Evolutionary conservation across 2,113 vertebrate species (phyloP), one percentile per base, ranked within the genome.

Genomic region (Hyperopisus bebe): DNA sequence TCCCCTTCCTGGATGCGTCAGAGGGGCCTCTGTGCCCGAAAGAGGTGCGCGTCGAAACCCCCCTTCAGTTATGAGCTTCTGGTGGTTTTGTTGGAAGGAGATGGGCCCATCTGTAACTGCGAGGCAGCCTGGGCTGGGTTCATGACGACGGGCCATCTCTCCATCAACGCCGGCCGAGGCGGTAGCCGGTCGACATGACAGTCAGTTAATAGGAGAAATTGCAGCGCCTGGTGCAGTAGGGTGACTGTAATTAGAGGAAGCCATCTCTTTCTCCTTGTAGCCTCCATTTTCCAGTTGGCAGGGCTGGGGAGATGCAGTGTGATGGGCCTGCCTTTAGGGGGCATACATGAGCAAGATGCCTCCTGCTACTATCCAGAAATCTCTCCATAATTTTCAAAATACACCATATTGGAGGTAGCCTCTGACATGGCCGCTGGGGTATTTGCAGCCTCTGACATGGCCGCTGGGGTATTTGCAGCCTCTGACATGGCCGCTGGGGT

Each of bases 121-220:
- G 46, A n/a, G 17, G 10, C 24, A 27, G 83, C 19, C 44, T n/a
- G n/a, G n/a, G 9, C 8, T 42, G 44, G 47, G 83, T 47, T 86
- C 83, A 84, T 84, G 46, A 84, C 1, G 24, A 47, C 24, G 24
- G 24, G 39, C 7, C 90, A 93, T 92, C 90, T 93, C 48, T 91
- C 90, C 80, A 90, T 92, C 90, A 51, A 90, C 35, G 19, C 92
- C 91, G 90, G 92, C 92, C 91, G 66, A 93, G 93, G 92, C 93
- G 91, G 95, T 94, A 92, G 92, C 88, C 89, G 92, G 88, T 88
- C 87, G 83, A 94, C 91, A 51, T 93, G 94, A 93, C 94, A 93
- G 92, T 50, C 66, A 48, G 89, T 91, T 92, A 94, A 93, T 90
- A 89, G 90, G 90, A 82, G 89, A 91, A 92, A 89, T 92, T 91